These are phyloP conservation scores for Rafetus swinhoei DNA, from an alignment of 2,113 vertebrate genomes.

Conservation along the genomic window DNA sequence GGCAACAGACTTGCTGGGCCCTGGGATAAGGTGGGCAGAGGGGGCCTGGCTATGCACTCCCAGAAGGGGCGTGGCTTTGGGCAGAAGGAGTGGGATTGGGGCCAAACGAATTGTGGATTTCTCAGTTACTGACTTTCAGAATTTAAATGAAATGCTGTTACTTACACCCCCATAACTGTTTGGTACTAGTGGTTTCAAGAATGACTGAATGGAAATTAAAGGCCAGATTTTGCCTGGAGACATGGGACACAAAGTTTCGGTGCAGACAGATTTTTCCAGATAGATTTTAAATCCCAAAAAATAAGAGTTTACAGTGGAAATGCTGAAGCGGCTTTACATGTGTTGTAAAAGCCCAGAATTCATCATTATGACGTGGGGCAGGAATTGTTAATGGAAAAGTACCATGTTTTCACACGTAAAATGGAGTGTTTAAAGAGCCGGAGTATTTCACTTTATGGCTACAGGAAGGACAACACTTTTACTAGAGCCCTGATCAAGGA, in stretches of 20 bases:
- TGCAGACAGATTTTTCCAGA: background rate
- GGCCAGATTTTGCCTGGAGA: background rate
- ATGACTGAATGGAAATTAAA: background rate
- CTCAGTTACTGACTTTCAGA: slow-evolving; percentile 48
- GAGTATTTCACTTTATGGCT: slow-evolving; percentile 47
- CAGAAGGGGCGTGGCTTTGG: no score
- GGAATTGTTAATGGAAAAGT: slow-evolving; percentile 47
- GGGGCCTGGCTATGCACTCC: no score
- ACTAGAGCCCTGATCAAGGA: slow-evolving; percentile 63
- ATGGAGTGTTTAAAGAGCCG: background rate
- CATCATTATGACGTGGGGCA: background rate
- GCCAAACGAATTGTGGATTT: background rate
- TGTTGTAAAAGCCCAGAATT: slow-evolving; percentile 40
- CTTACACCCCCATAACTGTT: background rate
- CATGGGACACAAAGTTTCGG: slow-evolving; percentile 5
- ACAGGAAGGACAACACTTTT: slow-evolving; percentile 65
- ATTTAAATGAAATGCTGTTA: slow-evolving; percentile 14
- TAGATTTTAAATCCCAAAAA: slow-evolving; percentile 43
- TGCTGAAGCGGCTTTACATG: slow-evolving; percentile 33
- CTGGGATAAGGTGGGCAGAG: no score
- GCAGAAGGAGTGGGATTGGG: no score
- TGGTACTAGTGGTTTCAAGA: slow-evolving; percentile 44
- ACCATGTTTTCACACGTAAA: slow-evolving; percentile 56
- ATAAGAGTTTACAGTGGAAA: background rate
- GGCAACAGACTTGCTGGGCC: no score